Base-by-base conservation (phyloP, 1,140 invertebrate species). In the Drosophila ananassae region DNA sequence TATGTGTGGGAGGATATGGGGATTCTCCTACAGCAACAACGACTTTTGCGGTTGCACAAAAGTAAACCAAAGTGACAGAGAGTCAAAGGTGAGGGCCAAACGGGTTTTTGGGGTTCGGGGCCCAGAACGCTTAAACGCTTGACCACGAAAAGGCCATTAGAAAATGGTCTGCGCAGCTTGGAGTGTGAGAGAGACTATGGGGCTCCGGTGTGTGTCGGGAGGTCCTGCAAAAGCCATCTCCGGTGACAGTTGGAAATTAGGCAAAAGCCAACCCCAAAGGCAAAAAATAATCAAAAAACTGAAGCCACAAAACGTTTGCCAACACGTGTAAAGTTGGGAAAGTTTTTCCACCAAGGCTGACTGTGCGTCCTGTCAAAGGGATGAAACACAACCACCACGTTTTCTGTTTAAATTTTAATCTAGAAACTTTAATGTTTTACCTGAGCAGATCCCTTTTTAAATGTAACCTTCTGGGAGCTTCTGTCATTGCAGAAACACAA, bases 101-200 rank as follows among this genome's bases (percentile, higher is more conserved):
- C 44, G 71, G 57, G 48, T 69, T 58, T 61, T 76, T 78, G 62
- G 68, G 72, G 66, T 46, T 59, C 47, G 52, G 66, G 62, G 44
- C 67, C 73, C 68, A 61, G 58, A 56, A 75, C 77, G 76, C 84
- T 89, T 89, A 89, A 89, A 89, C 83, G 83, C 83, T 89, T 89
- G 83, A 89, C 83, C 83, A 89, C 83, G 84, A 89, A 89, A 89
- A 83, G 76, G 84, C 76, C 83, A 89, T 89, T 89, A 89, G 68
- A 79, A 89, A 87, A 81, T 74, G 81, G 82, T 53, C 81, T 76
- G 56, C 46, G 55, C 57, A 51, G 41, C n/a, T 61, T 41, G n/a
- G 25, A 47, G 48, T 32, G 10, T 30, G 13, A 21, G 30, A 44
- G 21, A 62, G 56, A 53, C 24, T 17, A 17, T 17, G 47, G 12